Evolutionary conservation across 2,113 vertebrate species (phyloP), one percentile per base, ranked within the genome.

Genomic region (Nicator chloris): DNA sequence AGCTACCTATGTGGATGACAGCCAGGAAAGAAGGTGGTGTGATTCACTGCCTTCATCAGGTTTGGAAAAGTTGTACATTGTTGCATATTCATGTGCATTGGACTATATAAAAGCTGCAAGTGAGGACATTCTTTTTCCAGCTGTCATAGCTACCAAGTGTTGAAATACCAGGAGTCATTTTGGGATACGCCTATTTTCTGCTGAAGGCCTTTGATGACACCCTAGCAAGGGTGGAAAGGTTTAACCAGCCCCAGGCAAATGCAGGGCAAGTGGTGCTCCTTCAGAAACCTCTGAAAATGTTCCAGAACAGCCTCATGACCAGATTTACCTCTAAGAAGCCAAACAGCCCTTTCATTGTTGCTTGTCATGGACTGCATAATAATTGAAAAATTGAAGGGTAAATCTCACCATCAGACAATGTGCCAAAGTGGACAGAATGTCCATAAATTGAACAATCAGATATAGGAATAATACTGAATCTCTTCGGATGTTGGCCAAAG

Each of bases 171-270:
- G 50, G 33, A 92, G 66, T 93, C 63, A 80, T 86, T 90, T 79
- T 90, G 75, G 79, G 70, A 76, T 85, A 93, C 82, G 18, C 95
- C 90, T 92, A 0, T 93, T 89, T 93, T 92, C 53, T 93, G 23
- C 75, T 76, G 63, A 90, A 95, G 63, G 50, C 42, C n/a, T 95
- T 86, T 94, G 92, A 95, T 96, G 93, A 94, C 63, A 86, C 70
- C 31, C 31, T 69, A 65, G 20, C 14, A 82, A 86, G 63, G 75
- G 59, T 94, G 66, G 82, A 94, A 95, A 77, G 79, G 75, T 94
- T 96, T 93, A 90, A 82, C 45, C 20, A 80, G 90, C 90, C 79
- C 22, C 50, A 63, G 70, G 95, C 88, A 92, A 93, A 69, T 80
- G n/a, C 57, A 72, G 42, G 44, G 45, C 45, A 72, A 86, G 66